Evolutionary conservation across 1,140 invertebrate genomes (phyloP), one percentile per base, ranked within the genome.

Genomic region (Pentalonia nigronervosa): DNA sequence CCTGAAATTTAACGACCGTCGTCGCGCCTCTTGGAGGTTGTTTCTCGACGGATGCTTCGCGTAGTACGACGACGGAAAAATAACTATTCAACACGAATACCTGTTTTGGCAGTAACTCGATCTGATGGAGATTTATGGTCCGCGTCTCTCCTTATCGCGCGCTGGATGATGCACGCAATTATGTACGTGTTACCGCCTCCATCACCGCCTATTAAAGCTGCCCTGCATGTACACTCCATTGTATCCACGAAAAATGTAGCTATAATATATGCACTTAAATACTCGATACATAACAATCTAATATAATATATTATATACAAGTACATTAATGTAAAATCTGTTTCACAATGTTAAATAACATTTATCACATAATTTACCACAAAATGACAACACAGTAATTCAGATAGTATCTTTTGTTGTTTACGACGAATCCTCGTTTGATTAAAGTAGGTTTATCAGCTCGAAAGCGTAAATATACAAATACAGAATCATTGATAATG

Each of bases 31-130:
- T 81, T 30, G 20, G 60, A 90, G 89, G 89, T 67, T 36, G 56
- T 67, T 67, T 45, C 25, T 90, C 47, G 45, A 67, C 90, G 48
- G 56, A 81, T 91, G 34, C 53, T 91, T 91, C 41, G 90, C 56
- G 60, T 76, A 30, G 60, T 67, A 36, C 53, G 56, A 91, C 53
- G 56, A 91, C 90, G 23, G 56, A 60, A 60, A 91, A 89, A 50
- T 76, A 91, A 53, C 45, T 89, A 89, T 50, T 41, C 90, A 47
- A 67, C 50, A 45, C 90, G 20, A 91, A 91, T 91, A 91, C 90
- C 90, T 76, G 90, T 91, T 91, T 91, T 91, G 41, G 60, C 60
- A 76, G 36, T 91, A 76, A 91, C 41, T 81, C 45, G 56, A 91
- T 91, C 90, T 34, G 45, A 76, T 47, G 53, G 56, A 67, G 67